Conservation (phyloP, 2,113 vertebrate species). For the Eidolon helvum region DNA sequence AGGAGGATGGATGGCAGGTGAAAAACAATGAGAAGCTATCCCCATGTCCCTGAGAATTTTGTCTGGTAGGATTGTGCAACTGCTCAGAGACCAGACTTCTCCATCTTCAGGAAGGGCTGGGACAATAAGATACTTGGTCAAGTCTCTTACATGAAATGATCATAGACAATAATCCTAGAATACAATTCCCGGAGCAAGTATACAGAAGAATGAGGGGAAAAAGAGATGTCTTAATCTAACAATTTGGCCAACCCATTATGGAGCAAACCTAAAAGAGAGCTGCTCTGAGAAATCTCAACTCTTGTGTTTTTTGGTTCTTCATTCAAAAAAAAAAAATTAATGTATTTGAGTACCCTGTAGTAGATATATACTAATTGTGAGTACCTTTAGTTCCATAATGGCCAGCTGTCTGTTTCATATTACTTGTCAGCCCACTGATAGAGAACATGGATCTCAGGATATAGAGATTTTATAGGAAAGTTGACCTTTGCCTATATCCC, state of each 20-base stretch:
- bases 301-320: background rate
- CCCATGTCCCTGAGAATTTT: background rate
- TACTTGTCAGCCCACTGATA: background rate
- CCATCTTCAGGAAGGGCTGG: background rate
- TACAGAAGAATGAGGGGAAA: background rate
- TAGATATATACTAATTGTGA: background rate
- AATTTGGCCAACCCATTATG: background rate
- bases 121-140: background rate
- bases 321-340: background rate
- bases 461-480: background rate
- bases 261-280: background rate
- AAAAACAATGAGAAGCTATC: background rate
- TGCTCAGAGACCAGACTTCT: background rate
- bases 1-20: background rate
- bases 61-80: background rate
- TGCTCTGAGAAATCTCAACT: background rate
- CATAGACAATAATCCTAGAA: background rate
- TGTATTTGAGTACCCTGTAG: background rate
- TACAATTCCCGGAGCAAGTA: background rate
- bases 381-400: background rate
- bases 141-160: background rate
- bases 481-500: too few relatives aligned
- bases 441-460: background rate
- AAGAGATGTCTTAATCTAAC: background rate
- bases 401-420: background rate